These are phyloP conservation scores for Scotopteryx bipunctaria DNA, from an alignment of 2,888 invertebrate species.

Conservation along the genomic window DNA sequence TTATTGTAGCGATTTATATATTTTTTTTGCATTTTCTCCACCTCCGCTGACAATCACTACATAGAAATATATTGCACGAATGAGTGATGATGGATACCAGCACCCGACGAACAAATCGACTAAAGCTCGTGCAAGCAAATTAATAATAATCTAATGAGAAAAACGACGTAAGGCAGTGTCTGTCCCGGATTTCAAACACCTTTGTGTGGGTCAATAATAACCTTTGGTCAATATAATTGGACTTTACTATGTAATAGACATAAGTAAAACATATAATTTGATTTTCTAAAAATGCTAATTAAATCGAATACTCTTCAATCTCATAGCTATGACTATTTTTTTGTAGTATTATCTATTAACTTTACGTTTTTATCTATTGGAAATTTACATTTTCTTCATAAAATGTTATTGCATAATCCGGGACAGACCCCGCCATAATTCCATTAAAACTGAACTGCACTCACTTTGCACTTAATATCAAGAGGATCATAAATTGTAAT, in stretches of 20 bases:
- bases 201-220: no score
- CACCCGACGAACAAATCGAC: constrained; percentile 10
- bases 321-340: no score
- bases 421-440: constrained; percentile 6
- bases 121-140: constrained; percentile 18
- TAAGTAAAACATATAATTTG: no score
- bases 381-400: no score
- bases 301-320: no score
- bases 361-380: no score
- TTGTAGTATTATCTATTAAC: no score
- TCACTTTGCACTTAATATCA: constrained; percentile 69
- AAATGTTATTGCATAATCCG: no score
- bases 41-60: constrained; percentile 14
- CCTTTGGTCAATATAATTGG: no score
- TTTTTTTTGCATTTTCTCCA: constrained; percentile 1
- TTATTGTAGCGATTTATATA: not conserved
- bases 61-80: constrained; percentile 15
- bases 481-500: constrained; percentile 67
- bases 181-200: not conserved
- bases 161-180: constrained; percentile 10
- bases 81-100: constrained; percentile 16
- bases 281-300: no score
- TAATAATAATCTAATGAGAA: constrained; percentile 21
- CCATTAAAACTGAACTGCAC: constrained; percentile 45
- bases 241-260: no score